A percentile compares a stretch with the other conserved stretches of the same genome.
phyloP scores from a whole-genome alignment of 2,113 vertebrate genomes.

The Guaruba guarouba region DNA sequence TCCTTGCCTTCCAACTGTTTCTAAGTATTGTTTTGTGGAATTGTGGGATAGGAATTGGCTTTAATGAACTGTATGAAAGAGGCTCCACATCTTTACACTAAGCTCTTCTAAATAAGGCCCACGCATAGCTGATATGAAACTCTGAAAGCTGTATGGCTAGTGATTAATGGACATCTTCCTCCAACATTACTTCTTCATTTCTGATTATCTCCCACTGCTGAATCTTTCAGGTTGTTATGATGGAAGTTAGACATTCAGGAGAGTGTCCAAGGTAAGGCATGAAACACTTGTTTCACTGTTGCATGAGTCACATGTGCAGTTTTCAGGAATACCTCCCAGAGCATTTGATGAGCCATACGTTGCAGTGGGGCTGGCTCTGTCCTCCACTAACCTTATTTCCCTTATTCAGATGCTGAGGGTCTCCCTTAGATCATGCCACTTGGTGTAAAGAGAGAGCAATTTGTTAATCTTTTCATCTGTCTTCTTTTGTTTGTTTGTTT shows the following conservation, averaged over 20 bases:
- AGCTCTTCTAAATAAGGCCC: neutral
- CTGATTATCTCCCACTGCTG: neutral
- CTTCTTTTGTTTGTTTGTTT: neutral
- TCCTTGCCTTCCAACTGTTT: neutral
- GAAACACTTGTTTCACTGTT: neutral
- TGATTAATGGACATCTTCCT: neutral
- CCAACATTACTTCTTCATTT: neutral
- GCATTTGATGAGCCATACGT: neutral
- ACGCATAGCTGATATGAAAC: neutral
- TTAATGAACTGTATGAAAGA: neutral
- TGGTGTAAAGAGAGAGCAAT: constrained; percentile 7
- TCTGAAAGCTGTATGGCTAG: neutral
- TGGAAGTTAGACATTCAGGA: neutral
- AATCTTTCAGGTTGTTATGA: neutral
- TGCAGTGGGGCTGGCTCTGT: neutral
- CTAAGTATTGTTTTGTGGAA: neutral
- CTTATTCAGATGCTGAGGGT: neutral
- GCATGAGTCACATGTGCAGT: rapidly evolving
- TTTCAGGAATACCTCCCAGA: neutral
- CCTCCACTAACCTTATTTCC: neutral
- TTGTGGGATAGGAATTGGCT: neutral
- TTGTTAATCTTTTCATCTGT: neutral
- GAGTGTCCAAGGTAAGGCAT: neutral
- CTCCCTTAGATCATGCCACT: neutral
- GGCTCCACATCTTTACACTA: neutral